Evolutionary conservation across 92 coral and sea anemone genomes (phyloP).

Genomic region (Phymanthus crucifer): DNA sequence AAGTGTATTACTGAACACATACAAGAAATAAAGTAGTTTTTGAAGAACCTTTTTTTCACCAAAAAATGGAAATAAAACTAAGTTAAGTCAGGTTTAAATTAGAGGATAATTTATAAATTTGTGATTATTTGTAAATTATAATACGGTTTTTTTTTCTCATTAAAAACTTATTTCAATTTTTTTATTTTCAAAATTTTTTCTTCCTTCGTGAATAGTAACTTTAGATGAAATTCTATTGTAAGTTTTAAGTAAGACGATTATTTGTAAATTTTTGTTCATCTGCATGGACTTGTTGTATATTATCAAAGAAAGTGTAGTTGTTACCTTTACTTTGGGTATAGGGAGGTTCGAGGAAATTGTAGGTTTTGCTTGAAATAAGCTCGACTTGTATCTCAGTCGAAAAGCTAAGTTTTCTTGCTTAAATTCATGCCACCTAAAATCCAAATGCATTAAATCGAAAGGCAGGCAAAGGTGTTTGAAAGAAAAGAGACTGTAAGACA

Average conservation of each 20-base stretch:
- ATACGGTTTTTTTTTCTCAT: too few relatives aligned
- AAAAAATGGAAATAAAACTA: background rate
- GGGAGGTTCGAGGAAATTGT: background rate
- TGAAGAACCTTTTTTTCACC: background rate
- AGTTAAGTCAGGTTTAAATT: too few relatives aligned
- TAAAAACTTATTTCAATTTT: too few relatives aligned
- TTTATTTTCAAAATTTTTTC: too few relatives aligned
- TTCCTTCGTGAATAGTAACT: too few relatives aligned
- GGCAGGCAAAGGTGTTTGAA: background rate
- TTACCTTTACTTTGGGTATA: background rate
- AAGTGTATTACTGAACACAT: background rate
- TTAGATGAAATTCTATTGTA: too few relatives aligned
- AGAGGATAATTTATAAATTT: background rate
- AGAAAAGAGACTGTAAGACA: constrained; percentile 1
- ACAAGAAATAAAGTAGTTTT: too few relatives aligned
- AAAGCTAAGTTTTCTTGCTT: background rate
- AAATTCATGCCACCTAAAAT: background rate
- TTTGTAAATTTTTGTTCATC: background rate
- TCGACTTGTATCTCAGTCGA: background rate
- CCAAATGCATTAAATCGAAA: constrained; percentile 6
- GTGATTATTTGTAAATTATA: background rate
- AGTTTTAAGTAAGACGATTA: too few relatives aligned
- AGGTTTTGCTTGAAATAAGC: background rate
- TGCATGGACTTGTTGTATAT: background rate
- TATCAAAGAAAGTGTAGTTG: background rate